Base-by-base conservation (phyloP, 2,888 invertebrate genomes). In the Acrobasis suavella region DNA sequence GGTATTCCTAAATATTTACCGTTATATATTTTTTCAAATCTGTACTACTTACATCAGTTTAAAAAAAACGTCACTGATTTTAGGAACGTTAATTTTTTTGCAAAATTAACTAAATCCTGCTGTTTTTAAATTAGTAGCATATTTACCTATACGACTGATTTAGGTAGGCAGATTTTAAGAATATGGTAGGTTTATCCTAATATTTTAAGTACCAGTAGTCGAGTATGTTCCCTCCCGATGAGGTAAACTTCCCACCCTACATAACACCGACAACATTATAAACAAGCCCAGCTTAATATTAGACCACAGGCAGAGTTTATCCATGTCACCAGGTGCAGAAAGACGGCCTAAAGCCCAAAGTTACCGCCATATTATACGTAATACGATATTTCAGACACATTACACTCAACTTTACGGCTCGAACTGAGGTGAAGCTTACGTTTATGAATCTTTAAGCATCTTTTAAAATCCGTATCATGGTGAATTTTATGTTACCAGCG, bases 361-460 rank as follows among this genome's bases (percentile, higher is more conserved):
- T 84, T 85, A 83, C 79, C 77, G 75, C 69, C 79, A 72, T 82
- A 82, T 85, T 81, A 86, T 81, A 82, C 78, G 80, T 83, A 81
- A 85, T 85, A 83, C 77, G 81, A 83, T 86, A 84, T 88, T 56
- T 85, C 83, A 78, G 82, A 83, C 81, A 80, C 83, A 81, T 89
- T 83, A 87, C 83, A 85, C 84, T 87, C 82, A 84, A 84, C 76
- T 91, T 91, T 91, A 91, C 81, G 89, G 87, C 84, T 77, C 76
- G 72, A 75, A 86, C 82, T 83, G 85, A 87, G 83, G 85, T 80
- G 78, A 81, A 82, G 85, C 85, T 86, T 84, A 84, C 74, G 77
- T 86, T 86, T 88, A 91, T 90, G 86, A 89, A 91, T 90, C 82
- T 88, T 91, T 89, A 85, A 90, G 81, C 80, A 82, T 83, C 84